Base-by-base conservation (phyloP, 1,140 invertebrate species). In the Helicoverpa armigera region DNA sequence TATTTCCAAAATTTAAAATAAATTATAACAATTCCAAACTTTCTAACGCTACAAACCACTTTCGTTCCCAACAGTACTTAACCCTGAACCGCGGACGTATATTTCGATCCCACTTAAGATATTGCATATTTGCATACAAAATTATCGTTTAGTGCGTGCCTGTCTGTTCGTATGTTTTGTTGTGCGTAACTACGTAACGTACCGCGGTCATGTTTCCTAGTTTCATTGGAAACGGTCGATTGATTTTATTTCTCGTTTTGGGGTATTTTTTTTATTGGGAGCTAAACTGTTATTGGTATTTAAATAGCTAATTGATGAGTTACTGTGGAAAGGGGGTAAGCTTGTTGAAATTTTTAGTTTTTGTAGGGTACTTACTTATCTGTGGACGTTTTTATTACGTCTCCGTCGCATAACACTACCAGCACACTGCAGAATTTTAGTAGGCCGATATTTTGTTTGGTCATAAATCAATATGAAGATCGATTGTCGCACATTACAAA, bases 31-130 rank as follows among this genome's bases (percentile, higher is more conserved):
- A n/a, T n/a, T n/a, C n/a, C n/a, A n/a, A n/a, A n/a, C n/a, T n/a
- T n/a, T n/a, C n/a, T n/a, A 43, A 43, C 35, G 35, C 5, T 29
- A 14, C 13, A 14, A 13, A 73, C 58, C 60, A 84, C 72, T 88
- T 85, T 82, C 85, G 74, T 67, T 16, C 16, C 10, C 61, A 48
- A 84, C 81, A 75, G 73, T 88, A 86, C 61, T 65, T 82, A 84
- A 87, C 84, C 74, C 67, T 87, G 76, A 61, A 75, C 75, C 53
- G 79, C 85, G 82, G 61, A 81, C 78, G 80, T 77, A 78, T 87
- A 89, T 87, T 90, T 88, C 79, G 89, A 92, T 92, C 88, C 84
- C 86, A 91, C 90, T 92, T 92, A 89, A 91, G 89, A 92, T 92
- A 92, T 89, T 86, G 73, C 29, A 83, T 83, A 89, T 92, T 92